Conservation (phyloP, 2,888 invertebrate genomes). For the Ceramica pisi region DNA sequence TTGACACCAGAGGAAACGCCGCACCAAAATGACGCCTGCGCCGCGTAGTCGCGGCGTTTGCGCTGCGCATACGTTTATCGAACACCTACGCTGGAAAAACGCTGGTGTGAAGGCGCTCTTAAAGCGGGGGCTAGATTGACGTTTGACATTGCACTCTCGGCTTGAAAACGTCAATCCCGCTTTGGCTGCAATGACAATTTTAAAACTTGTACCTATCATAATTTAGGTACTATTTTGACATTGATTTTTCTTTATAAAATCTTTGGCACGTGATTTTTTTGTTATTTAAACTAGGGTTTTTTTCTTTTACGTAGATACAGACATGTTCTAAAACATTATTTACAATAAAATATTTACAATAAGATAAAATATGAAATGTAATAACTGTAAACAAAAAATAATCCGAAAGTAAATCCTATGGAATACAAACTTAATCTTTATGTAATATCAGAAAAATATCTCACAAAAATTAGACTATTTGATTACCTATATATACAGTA, state of each 20-base stretch:
- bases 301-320: conserved; percentile 37
- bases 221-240: conserved; percentile 28
- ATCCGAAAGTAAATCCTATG: conserved; percentile 36
- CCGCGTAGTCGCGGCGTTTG: no score
- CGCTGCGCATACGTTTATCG: no score
- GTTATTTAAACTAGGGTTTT: conserved; percentile 46
- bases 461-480: conserved; percentile 30
- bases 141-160: neutral
- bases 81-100: no score
- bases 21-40: no score
- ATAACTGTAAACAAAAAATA: conserved; percentile 47
- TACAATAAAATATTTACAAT: conserved; percentile 64
- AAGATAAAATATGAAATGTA: conserved; percentile 54
- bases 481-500: conserved; percentile 23
- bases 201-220: neutral
- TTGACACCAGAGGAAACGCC: no score
- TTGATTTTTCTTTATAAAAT: conserved; percentile 62
- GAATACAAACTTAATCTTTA: conserved; percentile 26
- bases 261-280: conserved; percentile 70
- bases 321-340: conserved; percentile 45
- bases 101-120: no score
- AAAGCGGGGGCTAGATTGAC: no score
- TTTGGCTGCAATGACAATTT: neutral
- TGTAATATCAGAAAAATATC: conserved; percentile 25
- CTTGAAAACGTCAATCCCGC: neutral